phyloP scores from a whole-genome alignment of 2,888 invertebrate species.

The Mythimna loreyi region DNA sequence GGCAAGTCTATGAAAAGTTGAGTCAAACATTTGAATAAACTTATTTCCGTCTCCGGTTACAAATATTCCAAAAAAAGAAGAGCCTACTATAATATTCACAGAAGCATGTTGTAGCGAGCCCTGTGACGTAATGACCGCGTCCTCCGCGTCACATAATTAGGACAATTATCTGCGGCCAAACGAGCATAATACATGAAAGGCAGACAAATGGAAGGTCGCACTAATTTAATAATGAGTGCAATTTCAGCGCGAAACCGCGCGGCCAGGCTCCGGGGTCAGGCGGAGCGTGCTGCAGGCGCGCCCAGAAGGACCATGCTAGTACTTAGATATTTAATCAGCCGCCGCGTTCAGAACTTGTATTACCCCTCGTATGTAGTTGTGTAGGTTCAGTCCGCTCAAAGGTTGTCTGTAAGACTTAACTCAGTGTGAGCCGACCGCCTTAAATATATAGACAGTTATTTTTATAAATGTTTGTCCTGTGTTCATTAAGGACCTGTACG shows the following conservation, averaged over 20 bases:
- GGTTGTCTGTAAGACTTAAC: neutral
- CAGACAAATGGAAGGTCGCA: conserved; percentile 54
- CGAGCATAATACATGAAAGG: conserved; percentile 45
- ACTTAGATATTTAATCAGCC: neutral
- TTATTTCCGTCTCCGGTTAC: neutral
- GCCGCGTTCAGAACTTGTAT: neutral
- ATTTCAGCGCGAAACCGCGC: conserved; percentile 36
- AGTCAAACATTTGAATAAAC: neutral
- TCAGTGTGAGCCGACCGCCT: no score
- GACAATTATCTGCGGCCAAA: conserved; percentile 23
- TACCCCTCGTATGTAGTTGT: neutral
- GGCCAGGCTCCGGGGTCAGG: neutral
- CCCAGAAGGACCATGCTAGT: conserved; percentile 17
- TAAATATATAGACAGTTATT: no score
- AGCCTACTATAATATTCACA: neutral
- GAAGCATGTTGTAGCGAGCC: neutral
- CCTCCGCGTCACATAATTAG: conserved; percentile 3
- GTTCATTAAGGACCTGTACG: no score
- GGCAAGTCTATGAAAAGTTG: neutral
- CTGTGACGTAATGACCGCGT: conserved; percentile 11
- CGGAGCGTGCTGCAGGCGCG: neutral
- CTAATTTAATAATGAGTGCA: conserved; percentile 61
- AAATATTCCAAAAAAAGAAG: neutral
- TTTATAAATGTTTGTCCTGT: no score
- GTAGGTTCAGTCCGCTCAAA: no score